These are phyloP conservation scores for Halichondria panicea DNA, from an alignment of 37 sponge, comb jelly and placozoan genomes.

Conservation along the genomic window DNA sequence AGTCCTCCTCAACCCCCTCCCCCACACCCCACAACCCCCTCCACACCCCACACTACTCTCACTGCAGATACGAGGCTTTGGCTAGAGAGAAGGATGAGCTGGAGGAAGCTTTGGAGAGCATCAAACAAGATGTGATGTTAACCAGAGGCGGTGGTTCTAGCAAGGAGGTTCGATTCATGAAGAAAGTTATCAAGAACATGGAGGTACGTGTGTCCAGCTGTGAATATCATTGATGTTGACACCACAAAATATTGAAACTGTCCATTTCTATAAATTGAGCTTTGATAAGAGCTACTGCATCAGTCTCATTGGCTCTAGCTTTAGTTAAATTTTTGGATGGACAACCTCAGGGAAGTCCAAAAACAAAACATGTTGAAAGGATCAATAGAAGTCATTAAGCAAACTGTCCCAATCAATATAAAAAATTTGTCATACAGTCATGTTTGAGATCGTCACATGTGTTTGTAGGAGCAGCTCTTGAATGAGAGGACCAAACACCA, in stretches of 20 bases:
- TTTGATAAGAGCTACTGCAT: no score
- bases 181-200: conserved; percentile 64
- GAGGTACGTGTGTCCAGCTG: conserved; percentile 53
- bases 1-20: not conserved
- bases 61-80: conserved; percentile 67
- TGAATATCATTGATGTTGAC: not conserved
- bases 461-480: conserved; percentile 63
- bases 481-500: conserved; percentile 78
- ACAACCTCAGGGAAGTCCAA: no score
- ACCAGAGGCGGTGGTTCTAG: conserved; percentile 10
- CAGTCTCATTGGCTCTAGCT: no score
- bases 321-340: no score
- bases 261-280: not conserved
- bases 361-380: no score
- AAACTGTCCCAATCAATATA: no score
- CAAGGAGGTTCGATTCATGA: conserved; percentile 64
- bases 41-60: no score
- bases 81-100: conserved; percentile 79
- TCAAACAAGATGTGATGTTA: conserved; percentile 43
- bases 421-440: no score
- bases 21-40: not conserved
- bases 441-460: not conserved
- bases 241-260: not conserved
- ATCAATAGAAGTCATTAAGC: no score
- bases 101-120: conserved; percentile 64